Evolutionary conservation across 2,113 vertebrate species (phyloP), one percentile per base, ranked within the genome.

Genomic region (Romanogobio albipinnatus): DNA sequence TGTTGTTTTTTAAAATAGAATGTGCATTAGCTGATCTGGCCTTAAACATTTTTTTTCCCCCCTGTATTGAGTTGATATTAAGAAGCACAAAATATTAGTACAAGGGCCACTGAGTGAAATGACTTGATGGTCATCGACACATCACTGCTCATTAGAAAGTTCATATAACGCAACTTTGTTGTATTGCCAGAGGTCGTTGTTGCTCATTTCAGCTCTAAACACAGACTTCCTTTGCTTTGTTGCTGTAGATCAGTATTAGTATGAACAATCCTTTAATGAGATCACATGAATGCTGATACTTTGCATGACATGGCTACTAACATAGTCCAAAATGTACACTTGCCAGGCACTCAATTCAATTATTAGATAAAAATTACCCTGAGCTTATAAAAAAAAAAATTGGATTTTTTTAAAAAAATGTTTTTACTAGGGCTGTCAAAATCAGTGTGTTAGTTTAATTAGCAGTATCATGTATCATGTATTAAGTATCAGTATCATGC

Each of bases 71-170:
- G 14, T 36, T 66, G 0, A 33, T 26, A 15, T 64, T 64, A 64
- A 62, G 62, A 29, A 64, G 24, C 62, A 64, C 26, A 33, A 33
- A 29, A 29, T 29, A 29, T 29, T 29, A 29, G 29, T 29, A 29
- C 2, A 29, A 29, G 29, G n/a, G 58, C 22, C 22, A 59, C 22
- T 8, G 22, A 59, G 9, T 24, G n/a, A 62, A 26, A 10, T 26
- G 10, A 24, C 22, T n/a, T n/a, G 22, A 71, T n/a, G 39, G 4
- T 71, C 68, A 45, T 71, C 0, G 64, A 17, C 36, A 70, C 66
- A 11, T 43, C 19, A 71, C 70, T 71, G 68, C 19, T n/a, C 70
- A 73, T 45, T 71, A 73, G 10, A 73, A 73, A 73, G 70, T n/a
- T 45, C 19, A 43, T 73, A 73, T 11, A 47, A 45, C 11, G 47